These are phyloP conservation scores for Diorhabda carinulata DNA, from an alignment of 1,140 invertebrate species.

Conservation along the genomic window DNA sequence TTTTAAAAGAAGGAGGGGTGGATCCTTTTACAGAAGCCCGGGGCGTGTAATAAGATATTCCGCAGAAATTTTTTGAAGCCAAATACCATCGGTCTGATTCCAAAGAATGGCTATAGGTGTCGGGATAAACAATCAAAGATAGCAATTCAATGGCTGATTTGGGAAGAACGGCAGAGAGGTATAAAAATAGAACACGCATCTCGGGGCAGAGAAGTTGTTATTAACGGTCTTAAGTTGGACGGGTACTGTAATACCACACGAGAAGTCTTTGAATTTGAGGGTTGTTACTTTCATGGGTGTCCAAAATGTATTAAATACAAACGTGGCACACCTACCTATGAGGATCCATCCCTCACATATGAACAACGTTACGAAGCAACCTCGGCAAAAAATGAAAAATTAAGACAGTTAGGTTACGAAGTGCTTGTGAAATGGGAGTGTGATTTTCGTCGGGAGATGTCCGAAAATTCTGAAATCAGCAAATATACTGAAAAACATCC, in stretches of 20 bases:
- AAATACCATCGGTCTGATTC: no score
- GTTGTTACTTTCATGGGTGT: conserved; percentile 12
- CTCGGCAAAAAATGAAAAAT: background rate
- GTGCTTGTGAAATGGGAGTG: conserved; percentile 18
- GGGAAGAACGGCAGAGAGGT: conserved; percentile 8
- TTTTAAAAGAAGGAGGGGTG: conserved; percentile 1
- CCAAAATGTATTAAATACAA: conserved; percentile 5
- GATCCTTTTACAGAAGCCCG: conserved; percentile 10
- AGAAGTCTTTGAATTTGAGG: conserved; percentile 11
- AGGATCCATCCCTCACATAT: conserved; percentile 6
- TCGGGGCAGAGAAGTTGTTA: conserved; percentile 4
- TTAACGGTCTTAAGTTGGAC: conserved; percentile 18
- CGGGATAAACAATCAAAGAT: background rate
- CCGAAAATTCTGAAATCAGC: conserved; percentile 1
- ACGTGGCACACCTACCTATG: background rate
- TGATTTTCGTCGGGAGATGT: conserved; percentile 3
- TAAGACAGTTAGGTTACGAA: conserved; percentile 2
- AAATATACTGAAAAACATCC: conserved; percentile 3
- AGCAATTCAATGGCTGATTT: conserved; percentile 6
- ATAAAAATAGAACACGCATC: conserved; percentile 18
- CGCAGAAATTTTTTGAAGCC: background rate
- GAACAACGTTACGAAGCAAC: background rate
- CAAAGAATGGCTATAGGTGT: background rate
- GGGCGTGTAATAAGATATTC: background rate
- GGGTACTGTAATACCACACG: conserved; percentile 12